Evolutionary conservation across 30 jellyfish, hydroid and myxozoan genomes (phyloP).

Genomic region (Aurelia aurita): DNA sequence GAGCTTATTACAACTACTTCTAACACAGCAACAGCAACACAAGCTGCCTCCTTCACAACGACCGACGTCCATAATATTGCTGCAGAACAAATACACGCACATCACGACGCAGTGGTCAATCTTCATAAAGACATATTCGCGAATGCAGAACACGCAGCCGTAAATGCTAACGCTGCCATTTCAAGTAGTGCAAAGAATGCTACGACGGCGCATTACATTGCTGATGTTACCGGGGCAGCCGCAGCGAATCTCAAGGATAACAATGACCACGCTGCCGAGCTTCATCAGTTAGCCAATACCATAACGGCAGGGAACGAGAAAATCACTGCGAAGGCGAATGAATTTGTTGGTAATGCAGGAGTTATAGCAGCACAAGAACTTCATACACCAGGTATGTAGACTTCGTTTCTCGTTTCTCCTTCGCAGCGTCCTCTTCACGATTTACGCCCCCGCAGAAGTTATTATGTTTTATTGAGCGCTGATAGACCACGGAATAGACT

Average conservation of each 20-base stretch:
- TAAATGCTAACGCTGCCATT: slow-evolving; percentile 4
- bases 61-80: too few relatives aligned
- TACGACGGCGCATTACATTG: slow-evolving; percentile 31
- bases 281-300: slow-evolving; percentile 47
- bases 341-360: slow-evolving; percentile 21
- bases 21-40: too few relatives aligned
- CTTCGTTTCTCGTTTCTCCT: too few relatives aligned
- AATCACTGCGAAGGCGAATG: slow-evolving; percentile 55
- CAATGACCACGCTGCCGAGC: slow-evolving; percentile 56
- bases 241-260: slow-evolving; percentile 37
- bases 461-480: too few relatives aligned
- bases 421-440: too few relatives aligned
- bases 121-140: slow-evolving; percentile 31
- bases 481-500: too few relatives aligned
- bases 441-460: too few relatives aligned
- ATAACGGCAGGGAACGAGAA: slow-evolving; percentile 18
- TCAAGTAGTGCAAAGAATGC: slow-evolving; percentile 32
- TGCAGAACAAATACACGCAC: slow-evolving; percentile 23
- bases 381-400: too few relatives aligned
- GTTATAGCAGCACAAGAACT: slow-evolving; percentile 19
- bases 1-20: too few relatives aligned
- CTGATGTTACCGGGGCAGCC: slow-evolving; percentile 49
- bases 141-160: slow-evolving; percentile 47
- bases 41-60: too few relatives aligned
- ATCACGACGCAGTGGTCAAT: slow-evolving; percentile 38